phyloP scores from a whole-genome alignment of 2,113 vertebrate species.

The Heterochromis multidens region DNA sequence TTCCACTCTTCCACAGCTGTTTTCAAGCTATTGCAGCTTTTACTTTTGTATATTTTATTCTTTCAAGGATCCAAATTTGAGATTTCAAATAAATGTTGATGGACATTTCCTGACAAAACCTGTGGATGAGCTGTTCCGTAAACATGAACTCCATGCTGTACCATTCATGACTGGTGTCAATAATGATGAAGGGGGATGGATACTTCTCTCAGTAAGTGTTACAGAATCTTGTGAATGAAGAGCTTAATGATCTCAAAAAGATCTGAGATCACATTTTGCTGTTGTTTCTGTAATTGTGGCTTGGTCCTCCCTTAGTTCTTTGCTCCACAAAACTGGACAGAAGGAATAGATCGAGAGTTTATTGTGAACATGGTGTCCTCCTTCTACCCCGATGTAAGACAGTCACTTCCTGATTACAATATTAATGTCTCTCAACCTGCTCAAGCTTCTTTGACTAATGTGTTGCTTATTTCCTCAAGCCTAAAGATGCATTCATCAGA shows the following conservation, averaged over 20 bases:
- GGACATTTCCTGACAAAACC: slow-evolving; percentile 48
- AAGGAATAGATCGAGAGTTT: slow-evolving; percentile 66
- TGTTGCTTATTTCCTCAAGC: slow-evolving; percentile 23
- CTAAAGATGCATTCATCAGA: neutral
- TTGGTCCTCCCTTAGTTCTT: slow-evolving; percentile 29
- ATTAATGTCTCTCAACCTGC: neutral
- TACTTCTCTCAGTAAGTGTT: neutral
- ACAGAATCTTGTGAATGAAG: fast-evolving
- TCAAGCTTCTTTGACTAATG: neutral
- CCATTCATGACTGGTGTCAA: slow-evolving; percentile 62
- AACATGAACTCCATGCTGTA: slow-evolving; percentile 28
- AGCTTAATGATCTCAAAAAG: neutral
- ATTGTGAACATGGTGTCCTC: neutral
- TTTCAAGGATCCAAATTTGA: fast-evolving
- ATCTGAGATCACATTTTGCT: too few species aligned
- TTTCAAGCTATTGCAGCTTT: neutral
- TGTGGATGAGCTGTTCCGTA: slow-evolving; percentile 20
- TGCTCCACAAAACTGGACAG: slow-evolving; percentile 64
- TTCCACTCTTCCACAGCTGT: fast-evolving
- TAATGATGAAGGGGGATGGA: slow-evolving; percentile 54
- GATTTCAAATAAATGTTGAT: neutral
- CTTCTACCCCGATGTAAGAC: slow-evolving; percentile 57
- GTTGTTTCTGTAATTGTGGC: neutral
- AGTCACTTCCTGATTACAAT: neutral
- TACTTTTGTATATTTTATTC: fast-evolving